Base-by-base conservation (phyloP, 2,888 invertebrate species). In the Dasypolia templi region DNA sequence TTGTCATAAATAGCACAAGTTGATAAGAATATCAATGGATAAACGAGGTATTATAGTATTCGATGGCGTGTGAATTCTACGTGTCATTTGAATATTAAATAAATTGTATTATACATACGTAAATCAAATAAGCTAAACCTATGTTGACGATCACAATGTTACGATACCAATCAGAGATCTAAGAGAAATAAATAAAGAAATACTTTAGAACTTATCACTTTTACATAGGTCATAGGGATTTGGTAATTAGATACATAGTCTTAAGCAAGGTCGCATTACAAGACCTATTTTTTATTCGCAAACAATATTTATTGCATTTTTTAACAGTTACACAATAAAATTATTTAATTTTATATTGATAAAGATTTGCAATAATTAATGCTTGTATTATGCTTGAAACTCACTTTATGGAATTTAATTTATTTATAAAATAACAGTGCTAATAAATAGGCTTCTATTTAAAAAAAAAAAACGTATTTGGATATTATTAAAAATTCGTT, bases 91-190 rank as follows among this genome's bases (percentile, higher is more conserved):
- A 75, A 81, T 68, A 63, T 67, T 64, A 69, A 84, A 73, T 62
- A 26, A 77, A 66, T 55, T 44, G 44, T 65, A 67, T 59, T 44
- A 73, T 75, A 72, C 72, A 83, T 83, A 85, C 29, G 51, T 82
- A 84, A 73, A 81, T 75, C 58, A 72, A n/a, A n/a, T n/a, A n/a
- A 79, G 73, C 84, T 83, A 76, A 68, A 72, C 55, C 81, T 86
- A 86, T 75, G 46, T 64, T 72, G 75, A 82, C 82, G 67, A 79
- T 82, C 80, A 85, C 84, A 86, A 79, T 76, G 75, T 86, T 84
- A 84, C 73, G 86, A 86, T 86, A 84, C 82, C 72, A 79, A 84
- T 86, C 82, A 51, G 84, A 85, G 84, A 86, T 85, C 84, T 82
- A 79, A 84, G 80, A 51, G 19, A 83, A 59, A 81, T 66, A 72